Conservation (phyloP, 2,888 invertebrate genomes). For the Dryomyza anilis region DNA sequence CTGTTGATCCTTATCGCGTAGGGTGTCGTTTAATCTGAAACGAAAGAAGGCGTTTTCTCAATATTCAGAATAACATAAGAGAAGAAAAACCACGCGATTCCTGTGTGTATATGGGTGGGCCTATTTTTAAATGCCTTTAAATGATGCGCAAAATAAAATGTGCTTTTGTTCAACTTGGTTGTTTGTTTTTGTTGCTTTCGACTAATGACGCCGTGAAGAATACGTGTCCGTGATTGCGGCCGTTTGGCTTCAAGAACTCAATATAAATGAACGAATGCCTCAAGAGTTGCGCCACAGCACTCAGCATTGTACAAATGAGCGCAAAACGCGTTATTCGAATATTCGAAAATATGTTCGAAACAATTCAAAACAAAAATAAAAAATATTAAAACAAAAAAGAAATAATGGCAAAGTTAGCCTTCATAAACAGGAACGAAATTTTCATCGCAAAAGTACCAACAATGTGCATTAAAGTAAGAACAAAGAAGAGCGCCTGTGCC, state of each 20-base stretch:
- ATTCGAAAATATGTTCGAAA: conserved; percentile 6
- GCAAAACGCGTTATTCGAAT: conserved; percentile 14
- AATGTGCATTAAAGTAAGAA: no score
- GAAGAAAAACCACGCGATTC: neutral
- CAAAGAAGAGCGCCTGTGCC: no score
- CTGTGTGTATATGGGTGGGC: neutral
- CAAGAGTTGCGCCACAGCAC: no score
- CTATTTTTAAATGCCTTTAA: conserved; percentile 14
- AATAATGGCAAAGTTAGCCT: no score
- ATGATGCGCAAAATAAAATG: conserved; percentile 8
- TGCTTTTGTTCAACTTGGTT: neutral
- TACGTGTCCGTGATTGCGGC: conserved; percentile 44
- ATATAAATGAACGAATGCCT: conserved; percentile 56
- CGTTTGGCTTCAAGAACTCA: conserved; percentile 52
- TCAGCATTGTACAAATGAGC: neutral
- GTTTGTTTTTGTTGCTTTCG: conserved; percentile 26
- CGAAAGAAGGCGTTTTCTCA: neutral
- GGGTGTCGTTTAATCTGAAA: conserved; percentile 78
- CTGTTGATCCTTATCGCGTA: conserved; percentile 77
- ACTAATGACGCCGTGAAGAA: conserved; percentile 49
- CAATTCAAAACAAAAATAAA: no score
- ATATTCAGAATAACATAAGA: neutral
- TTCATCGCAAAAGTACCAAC: no score
- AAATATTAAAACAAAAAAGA: no score
- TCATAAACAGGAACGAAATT: no score